Base-by-base conservation (phyloP, 2,797 vertebrate genomes). In the Liasis olivaceus region DNA sequence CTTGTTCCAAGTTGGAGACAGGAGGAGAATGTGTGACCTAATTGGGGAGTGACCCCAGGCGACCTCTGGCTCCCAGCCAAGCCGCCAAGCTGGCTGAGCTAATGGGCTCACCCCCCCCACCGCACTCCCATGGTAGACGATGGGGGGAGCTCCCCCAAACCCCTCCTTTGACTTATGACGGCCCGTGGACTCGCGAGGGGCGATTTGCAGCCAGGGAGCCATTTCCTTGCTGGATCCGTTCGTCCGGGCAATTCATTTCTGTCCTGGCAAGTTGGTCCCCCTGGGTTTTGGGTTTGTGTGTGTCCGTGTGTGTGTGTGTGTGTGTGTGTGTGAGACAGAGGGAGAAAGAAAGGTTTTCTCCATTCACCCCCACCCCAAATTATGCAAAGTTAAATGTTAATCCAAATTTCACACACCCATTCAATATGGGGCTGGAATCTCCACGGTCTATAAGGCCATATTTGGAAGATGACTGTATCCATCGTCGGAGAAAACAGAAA, bases 21-120 rank as follows among this genome's bases (percentile, higher is more conserved):
- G 93, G 64, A 91, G 88, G 84, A 92, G 59, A 87, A 92, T 92
- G 87, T 36, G 66, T 92, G 93, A 93, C 93, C 93, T 93, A 90
- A 93, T 92, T 93, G 91, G 66, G 88, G 91, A 90, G n/a, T 93
- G 93, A 92, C 91, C 93, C 93, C 93, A 84, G 51, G 22, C 1
- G 84, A 93, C 93, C 91, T 11, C 93, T 66, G 66, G 88, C 88
- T 84, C 47, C 59, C 4, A 12, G 47, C 84, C 64, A 47, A 77
- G 88, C 58, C 8, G 88, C 66, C 56, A 1, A 24, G 81, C 81
- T 24, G 3, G 22, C 81, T 91, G 93, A 93, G 90, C 81, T 93
- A 87, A 93, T 93, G 69, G 90, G 64, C 31, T 8, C 22, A 2
- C 11, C 47, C 51, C 5, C n/a, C n/a, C 26, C 56, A 4, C 6